Evolutionary conservation across 2,888 invertebrate species (phyloP).

Genomic region (Acanthosepion pharaonis): DNA sequence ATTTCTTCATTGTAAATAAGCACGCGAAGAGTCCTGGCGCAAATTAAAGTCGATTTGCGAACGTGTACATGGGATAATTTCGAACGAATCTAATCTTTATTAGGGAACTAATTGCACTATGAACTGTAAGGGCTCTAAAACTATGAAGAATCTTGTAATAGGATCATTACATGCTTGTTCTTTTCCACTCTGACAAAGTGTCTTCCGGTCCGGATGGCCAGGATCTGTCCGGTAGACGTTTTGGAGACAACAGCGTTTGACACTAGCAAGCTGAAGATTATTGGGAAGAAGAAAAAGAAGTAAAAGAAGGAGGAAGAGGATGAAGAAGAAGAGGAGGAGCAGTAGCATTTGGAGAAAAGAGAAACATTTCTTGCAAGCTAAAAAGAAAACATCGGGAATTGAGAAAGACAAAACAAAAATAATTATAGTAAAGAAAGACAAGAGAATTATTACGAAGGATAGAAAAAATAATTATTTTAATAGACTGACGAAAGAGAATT

Average conservation of each 20-base stretch:
- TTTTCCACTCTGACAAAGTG: background rate
- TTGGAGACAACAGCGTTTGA: background rate
- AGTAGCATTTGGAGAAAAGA: no score
- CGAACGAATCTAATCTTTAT: background rate
- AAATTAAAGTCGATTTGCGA: background rate
- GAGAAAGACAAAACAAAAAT: no score
- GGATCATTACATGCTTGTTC: background rate
- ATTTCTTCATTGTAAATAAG: background rate
- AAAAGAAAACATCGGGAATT: no score
- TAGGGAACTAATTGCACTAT: background rate
- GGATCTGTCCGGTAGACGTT: background rate
- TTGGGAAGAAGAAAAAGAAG: no score
- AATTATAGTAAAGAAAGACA: no score
- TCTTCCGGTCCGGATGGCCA: background rate
- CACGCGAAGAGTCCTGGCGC: background rate
- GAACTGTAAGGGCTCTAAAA: background rate
- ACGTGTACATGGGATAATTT: background rate
- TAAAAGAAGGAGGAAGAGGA: no score
- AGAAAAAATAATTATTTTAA: no score
- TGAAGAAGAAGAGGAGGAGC: no score
- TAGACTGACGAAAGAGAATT: no score
- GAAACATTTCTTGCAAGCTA: no score
- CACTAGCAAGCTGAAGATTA: background rate
- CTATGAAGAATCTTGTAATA: background rate
- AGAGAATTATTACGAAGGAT: no score